phyloP scores from a whole-genome alignment of 2,113 vertebrate genomes.

The Coracopsis vasa region DNA sequence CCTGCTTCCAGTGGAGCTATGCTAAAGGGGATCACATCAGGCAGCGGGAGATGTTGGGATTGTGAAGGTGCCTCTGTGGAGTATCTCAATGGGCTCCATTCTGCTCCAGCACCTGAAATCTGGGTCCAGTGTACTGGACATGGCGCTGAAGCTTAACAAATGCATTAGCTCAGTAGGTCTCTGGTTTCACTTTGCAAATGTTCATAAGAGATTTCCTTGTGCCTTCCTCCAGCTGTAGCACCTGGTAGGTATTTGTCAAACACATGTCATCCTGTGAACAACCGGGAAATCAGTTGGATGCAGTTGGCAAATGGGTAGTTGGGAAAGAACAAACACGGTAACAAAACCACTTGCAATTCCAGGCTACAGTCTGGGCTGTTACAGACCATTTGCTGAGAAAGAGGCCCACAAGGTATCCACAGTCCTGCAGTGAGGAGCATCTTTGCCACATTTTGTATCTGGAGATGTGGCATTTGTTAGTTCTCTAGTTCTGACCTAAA shows the following conservation, averaged over 20 bases:
- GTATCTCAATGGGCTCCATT: background rate
- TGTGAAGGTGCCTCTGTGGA: background rate
- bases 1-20: background rate
- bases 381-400: background rate
- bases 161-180: background rate
- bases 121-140: background rate
- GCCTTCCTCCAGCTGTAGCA: background rate
- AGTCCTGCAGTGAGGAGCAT: background rate
- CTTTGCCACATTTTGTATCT: fast-evolving
- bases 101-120: background rate
- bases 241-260: background rate
- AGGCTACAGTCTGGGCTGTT: background rate
- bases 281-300: background rate
- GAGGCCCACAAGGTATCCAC: background rate
- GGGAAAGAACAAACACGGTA: background rate
- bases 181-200: background rate
- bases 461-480: background rate
- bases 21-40: background rate
- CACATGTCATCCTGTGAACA: background rate
- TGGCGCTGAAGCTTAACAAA: background rate
- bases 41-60: background rate
- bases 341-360: background rate
- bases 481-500: background rate
- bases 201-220: background rate
- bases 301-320: background rate